Conservation (phyloP, 2,797 vertebrate species). For the Fratercula arctica region DNA sequence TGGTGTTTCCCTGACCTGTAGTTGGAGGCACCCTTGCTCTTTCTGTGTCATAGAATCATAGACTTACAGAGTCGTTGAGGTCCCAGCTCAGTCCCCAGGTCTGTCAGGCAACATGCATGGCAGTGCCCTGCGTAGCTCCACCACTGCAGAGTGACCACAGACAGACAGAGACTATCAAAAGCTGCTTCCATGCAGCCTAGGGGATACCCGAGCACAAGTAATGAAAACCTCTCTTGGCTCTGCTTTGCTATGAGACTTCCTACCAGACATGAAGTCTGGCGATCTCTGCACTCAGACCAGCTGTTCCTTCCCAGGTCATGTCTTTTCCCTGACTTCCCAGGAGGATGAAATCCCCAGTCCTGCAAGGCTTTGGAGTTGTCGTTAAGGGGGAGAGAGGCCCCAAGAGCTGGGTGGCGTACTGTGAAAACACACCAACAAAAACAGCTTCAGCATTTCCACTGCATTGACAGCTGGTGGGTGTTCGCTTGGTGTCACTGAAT, state of each 20-base stretch:
- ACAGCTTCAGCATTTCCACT: neutral
- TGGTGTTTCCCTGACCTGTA: neutral
- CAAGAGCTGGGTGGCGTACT: rapidly evolving
- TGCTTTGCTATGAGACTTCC: neutral
- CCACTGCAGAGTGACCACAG: rapidly evolving
- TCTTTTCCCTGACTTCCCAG: neutral
- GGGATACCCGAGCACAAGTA: neutral
- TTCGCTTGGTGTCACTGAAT: neutral
- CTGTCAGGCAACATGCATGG: rapidly evolving
- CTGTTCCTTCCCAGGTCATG: neutral
- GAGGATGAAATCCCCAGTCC: neutral
- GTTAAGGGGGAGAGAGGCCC: rapidly evolving
- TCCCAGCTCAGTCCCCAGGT: neutral
- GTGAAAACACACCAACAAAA: neutral
- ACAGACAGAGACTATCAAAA: neutral
- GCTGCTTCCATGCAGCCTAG: neutral
- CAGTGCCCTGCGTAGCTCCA: neutral
- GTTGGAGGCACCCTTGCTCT: neutral
- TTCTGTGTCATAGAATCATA: neutral
- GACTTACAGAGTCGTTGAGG: neutral
- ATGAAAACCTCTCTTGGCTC: neutral
- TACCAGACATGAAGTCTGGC: neutral
- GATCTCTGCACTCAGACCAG: neutral
- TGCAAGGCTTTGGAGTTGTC: neutral
- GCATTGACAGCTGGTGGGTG: neutral